phyloP scores from a whole-genome alignment of 2,113 vertebrate genomes.

The Chelonoidis abingdonii region DNA sequence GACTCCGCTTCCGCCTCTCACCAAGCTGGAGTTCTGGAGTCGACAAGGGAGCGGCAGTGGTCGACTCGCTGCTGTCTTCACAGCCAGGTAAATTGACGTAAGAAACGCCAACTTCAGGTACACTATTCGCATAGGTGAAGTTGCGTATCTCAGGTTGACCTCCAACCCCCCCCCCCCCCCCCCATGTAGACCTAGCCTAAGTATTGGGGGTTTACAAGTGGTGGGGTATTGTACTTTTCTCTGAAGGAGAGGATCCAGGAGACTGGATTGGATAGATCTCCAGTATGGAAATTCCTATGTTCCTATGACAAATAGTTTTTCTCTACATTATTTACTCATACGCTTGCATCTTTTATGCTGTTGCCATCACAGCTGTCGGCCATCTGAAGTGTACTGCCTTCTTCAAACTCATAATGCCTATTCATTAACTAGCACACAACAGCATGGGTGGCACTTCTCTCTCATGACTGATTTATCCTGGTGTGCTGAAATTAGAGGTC shows the following conservation, averaged over 20 bases:
- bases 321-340: background rate
- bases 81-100: too few species aligned
- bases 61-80: too few species aligned
- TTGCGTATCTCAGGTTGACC: too few species aligned
- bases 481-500: background rate
- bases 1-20: too few species aligned
- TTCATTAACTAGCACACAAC: background rate
- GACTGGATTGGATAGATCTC: background rate
- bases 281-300: background rate
- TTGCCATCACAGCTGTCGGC: background rate
- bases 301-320: background rate
- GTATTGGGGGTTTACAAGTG: background rate
- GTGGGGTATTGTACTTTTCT: background rate
- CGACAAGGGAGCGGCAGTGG: too few species aligned
- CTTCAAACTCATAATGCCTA: background rate
- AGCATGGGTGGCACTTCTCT: background rate
- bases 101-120: too few species aligned
- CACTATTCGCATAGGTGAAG: too few species aligned
- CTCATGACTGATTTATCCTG: background rate
- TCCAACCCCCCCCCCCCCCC: too few species aligned
- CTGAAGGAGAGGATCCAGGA: background rate
- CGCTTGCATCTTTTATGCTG: background rate
- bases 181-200: background rate
- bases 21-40: too few species aligned
- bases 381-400: background rate